Evolutionary conservation across 2,797 vertebrate species (phyloP).

Genomic region (Tinamus major): DNA sequence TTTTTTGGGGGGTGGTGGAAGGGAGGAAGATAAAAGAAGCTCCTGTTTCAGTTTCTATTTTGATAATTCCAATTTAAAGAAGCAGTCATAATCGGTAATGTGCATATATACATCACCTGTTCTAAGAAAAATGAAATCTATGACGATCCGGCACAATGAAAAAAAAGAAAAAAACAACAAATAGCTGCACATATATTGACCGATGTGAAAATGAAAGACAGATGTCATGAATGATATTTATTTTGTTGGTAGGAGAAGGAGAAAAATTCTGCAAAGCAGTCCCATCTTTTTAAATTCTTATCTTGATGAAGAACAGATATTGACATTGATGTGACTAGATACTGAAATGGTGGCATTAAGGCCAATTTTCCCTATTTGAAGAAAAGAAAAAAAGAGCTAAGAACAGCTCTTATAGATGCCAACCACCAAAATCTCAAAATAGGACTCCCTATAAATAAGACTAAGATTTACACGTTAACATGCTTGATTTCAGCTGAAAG

Average conservation of each 20-base stretch:
- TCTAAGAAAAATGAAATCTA: not conserved
- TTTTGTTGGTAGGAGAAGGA: not conserved
- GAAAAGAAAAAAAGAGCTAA: not conserved
- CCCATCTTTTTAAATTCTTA: not conserved
- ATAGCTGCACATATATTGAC: not conserved
- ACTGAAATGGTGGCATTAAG: not conserved
- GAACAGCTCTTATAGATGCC: not conserved
- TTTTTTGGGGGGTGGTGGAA: not conserved
- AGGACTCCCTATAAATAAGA: not conserved
- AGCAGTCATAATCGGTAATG: not conserved
- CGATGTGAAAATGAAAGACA: not conserved
- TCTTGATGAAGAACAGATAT: not conserved
- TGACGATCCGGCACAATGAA: not conserved
- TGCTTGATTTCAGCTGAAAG: not conserved
- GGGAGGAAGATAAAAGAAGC: not conserved
- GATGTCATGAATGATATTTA: not conserved
- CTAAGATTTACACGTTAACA: not conserved
- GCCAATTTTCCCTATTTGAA: not conserved
- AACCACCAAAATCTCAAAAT: not conserved
- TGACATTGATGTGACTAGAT: not conserved
- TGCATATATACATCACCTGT: not conserved
- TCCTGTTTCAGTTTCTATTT: not conserved
- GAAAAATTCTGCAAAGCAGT: not conserved
- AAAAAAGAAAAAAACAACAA: too few species aligned
- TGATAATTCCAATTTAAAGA: not conserved